Evolutionary conservation across 2,888 invertebrate genomes (phyloP).

Genomic region (Catonia carolina): DNA sequence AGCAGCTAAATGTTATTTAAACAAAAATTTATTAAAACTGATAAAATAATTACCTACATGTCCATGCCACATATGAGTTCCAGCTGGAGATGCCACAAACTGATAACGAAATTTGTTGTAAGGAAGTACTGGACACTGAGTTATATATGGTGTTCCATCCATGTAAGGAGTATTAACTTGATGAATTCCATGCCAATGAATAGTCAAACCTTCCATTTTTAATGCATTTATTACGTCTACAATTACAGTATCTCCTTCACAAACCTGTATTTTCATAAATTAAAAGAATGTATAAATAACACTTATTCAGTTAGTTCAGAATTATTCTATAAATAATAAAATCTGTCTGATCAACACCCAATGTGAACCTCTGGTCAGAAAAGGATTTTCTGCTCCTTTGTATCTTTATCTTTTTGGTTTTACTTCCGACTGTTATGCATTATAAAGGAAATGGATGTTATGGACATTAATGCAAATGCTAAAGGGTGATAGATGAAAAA

Average conservation of each 20-base stretch:
- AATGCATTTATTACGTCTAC: conserved; percentile 45
- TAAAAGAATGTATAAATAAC: not conserved
- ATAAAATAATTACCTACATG: conserved; percentile 37
- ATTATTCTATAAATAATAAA: too few relatives aligned
- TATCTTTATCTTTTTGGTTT: too few relatives aligned
- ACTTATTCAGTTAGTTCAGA: not conserved
- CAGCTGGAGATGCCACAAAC: conserved; percentile 41
- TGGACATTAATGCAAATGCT: too few relatives aligned
- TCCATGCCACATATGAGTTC: conserved; percentile 45
- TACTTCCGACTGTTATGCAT: too few relatives aligned
- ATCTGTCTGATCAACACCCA: too few relatives aligned
- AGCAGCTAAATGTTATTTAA: too few relatives aligned
- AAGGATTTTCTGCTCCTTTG: too few relatives aligned
- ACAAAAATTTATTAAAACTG: not conserved
- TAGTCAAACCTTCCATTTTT: conserved; percentile 42
- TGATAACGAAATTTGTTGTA: conserved; percentile 40
- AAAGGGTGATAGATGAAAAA: too few relatives aligned
- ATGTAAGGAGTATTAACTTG: conserved; percentile 41
- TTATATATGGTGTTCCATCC: conserved; percentile 45
- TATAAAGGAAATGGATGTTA: too few relatives aligned
- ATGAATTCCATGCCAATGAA: conserved; percentile 50
- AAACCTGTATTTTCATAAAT: conserved; percentile 46
- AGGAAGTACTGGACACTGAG: conserved; percentile 44
- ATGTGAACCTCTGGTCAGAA: too few relatives aligned
- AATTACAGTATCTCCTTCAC: conserved; percentile 44